A percentile compares a stretch with the other conserved stretches of the same genome.
Evolutionary conservation across 2,888 invertebrate species (phyloP).

Genomic region (Eurois occulta): DNA sequence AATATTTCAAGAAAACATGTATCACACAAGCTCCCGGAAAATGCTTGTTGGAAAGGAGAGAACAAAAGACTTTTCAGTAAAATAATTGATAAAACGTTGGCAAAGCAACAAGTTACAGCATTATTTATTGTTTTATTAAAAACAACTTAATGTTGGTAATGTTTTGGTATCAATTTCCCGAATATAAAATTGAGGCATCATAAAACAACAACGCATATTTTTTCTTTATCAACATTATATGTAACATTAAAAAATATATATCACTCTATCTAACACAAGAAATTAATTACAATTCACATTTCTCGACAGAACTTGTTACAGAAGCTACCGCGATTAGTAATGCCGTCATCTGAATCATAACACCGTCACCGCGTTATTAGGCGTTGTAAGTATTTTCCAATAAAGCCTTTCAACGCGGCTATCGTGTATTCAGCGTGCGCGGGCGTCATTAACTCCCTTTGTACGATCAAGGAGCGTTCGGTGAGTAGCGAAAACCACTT

Average conservation of each 20-base stretch:
- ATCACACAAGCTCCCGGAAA: background rate
- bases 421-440: constrained; percentile 82
- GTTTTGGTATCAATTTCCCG: background rate
- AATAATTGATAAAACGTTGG: background rate
- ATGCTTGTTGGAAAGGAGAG: background rate
- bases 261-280: background rate
- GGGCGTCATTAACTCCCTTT: constrained; percentile 86
- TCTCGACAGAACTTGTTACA: background rate
- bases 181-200: background rate
- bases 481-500: constrained; percentile 84
- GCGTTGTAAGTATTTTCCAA: constrained; percentile 80
- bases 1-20: background rate
- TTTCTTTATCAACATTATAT: too few species aligned
- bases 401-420: constrained; percentile 78
- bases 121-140: background rate
- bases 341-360: constrained; percentile 54
- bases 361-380: constrained; percentile 71
- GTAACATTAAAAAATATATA: background rate
- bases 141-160: background rate
- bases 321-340: constrained; percentile 29
- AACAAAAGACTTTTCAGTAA: background rate
- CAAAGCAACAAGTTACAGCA: background rate
- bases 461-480: constrained; percentile 77
- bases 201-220: background rate
- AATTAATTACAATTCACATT: constrained; percentile 7